phyloP scores from a whole-genome alignment of 2,113 vertebrate species.

The Marmota flaviventris region DNA sequence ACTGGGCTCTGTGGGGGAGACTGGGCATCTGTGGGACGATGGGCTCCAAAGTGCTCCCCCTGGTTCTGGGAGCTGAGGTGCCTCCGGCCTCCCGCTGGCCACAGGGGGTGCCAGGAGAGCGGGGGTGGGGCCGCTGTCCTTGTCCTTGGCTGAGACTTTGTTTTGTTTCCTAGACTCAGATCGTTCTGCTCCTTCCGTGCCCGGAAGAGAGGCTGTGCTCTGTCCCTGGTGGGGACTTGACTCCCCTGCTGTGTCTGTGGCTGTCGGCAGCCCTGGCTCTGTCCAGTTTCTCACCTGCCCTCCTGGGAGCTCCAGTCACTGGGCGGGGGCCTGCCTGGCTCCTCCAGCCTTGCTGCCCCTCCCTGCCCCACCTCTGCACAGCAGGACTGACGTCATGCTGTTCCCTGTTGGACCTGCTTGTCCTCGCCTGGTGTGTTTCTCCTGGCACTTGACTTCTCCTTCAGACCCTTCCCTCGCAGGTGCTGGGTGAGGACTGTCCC shows the following conservation, averaged over 20 bases:
- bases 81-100: background rate
- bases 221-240: background rate
- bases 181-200: background rate
- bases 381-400: rapidly evolving
- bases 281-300: rapidly evolving
- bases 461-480: background rate
- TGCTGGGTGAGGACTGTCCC: background rate
- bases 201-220: background rate
- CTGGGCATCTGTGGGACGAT: rapidly evolving
- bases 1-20: background rate
- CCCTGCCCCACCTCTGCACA: background rate
- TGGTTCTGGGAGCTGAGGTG: background rate
- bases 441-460: background rate
- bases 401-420: background rate
- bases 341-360: rapidly evolving
- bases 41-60: background rate
- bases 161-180: background rate
- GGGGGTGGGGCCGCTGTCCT: background rate
- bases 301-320: rapidly evolving
- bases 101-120: background rate
- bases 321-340: background rate
- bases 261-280: rapidly evolving
- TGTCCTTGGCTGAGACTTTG: background rate
- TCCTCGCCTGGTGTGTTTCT: background rate
- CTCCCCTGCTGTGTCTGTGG: background rate